These are phyloP conservation scores for Apodemia hepburni DNA, from an alignment of 2,888 invertebrate genomes.

Conservation along the genomic window DNA sequence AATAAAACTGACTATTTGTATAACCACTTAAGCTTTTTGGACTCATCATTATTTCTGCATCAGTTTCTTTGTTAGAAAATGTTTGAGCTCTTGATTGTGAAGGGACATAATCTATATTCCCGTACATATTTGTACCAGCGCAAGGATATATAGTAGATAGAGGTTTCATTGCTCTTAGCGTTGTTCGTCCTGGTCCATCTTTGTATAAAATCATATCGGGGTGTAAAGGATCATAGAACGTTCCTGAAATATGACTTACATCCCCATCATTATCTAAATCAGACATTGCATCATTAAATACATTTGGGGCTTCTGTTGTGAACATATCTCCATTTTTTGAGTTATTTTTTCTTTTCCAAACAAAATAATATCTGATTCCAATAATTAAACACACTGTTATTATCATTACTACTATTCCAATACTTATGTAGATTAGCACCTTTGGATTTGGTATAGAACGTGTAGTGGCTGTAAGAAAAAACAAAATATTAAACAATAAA, in stretches of 20 bases:
- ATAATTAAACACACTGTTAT: slow-evolving; percentile 32
- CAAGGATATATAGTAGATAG: slow-evolving; percentile 68
- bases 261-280: slow-evolving; percentile 70
- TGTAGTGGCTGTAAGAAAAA: slow-evolving; percentile 41
- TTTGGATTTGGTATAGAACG: slow-evolving; percentile 30
- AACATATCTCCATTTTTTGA: slow-evolving; percentile 71
- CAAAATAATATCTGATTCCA: slow-evolving; percentile 49
- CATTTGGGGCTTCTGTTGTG: slow-evolving; percentile 65
- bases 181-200: slow-evolving; percentile 59
- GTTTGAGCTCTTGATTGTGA: slow-evolving; percentile 49
- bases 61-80: slow-evolving; percentile 47
- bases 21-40: slow-evolving; percentile 67
- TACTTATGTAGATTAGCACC: slow-evolving; percentile 31
- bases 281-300: slow-evolving; percentile 63
- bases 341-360: slow-evolving; percentile 41
- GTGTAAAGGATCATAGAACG: slow-evolving; percentile 67
- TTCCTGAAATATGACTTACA: slow-evolving; percentile 69
- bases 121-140: slow-evolving; percentile 66
- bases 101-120: slow-evolving; percentile 59
- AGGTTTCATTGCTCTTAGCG: slow-evolving; percentile 67
- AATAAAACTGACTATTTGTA: slow-evolving; percentile 61
- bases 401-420: slow-evolving; percentile 28
- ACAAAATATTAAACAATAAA: neutral
- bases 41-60: slow-evolving; percentile 56
- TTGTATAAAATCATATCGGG: slow-evolving; percentile 72